Evolutionary conservation across 2,113 vertebrate genomes (phyloP).

Genomic region (Zosterops lateralis): DNA sequence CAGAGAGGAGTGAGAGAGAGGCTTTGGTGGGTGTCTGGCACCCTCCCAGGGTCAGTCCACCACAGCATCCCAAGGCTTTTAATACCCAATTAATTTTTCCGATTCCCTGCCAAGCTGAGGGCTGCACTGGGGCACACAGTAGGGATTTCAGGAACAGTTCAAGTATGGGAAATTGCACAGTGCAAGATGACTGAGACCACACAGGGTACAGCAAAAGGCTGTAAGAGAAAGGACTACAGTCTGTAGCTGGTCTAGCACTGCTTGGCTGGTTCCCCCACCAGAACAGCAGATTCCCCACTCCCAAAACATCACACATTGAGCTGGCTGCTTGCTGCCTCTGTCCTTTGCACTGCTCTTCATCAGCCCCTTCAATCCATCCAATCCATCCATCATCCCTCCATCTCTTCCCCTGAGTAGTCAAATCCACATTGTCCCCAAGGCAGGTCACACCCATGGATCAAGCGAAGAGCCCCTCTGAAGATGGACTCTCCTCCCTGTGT

Average conservation of each 20-base stretch:
- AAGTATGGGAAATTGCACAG: not conserved
- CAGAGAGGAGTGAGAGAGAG: not conserved
- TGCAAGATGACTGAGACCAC: not conserved
- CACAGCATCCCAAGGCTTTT: not conserved
- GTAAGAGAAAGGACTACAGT: not conserved
- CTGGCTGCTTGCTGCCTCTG: not conserved
- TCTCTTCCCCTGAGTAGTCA: not conserved
- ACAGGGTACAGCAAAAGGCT: not conserved
- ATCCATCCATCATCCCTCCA: not conserved
- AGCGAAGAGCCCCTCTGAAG: not conserved
- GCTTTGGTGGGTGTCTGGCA: not conserved
- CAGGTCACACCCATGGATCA: not conserved
- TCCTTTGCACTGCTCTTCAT: not conserved
- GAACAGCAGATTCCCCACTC: not conserved
- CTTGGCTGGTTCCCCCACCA: not conserved
- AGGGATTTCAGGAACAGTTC: not conserved
- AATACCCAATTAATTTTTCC: not conserved
- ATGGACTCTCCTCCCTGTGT: not conserved
- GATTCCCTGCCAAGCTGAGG: not conserved
- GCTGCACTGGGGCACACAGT: rapidly evolving
- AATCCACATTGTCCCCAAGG: not conserved
- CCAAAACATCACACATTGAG: not conserved
- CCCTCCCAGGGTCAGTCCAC: not conserved
- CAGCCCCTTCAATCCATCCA: not conserved
- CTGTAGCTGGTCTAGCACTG: not conserved